Evolutionary conservation across 1,140 invertebrate genomes (phyloP).

Genomic region (Nomia melanderi): DNA sequence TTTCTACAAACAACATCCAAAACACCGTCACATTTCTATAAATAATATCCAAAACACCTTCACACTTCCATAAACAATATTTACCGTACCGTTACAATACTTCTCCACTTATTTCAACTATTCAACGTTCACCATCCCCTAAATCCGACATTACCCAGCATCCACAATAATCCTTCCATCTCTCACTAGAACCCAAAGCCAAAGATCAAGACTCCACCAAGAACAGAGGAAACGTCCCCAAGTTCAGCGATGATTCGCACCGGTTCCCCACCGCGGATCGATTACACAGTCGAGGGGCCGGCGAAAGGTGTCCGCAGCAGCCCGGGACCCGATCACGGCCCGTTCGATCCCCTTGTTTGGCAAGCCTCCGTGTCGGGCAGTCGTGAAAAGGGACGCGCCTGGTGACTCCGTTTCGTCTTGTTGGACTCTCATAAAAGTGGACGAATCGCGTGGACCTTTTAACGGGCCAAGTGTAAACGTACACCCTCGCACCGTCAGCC

Average conservation of each 20-base stretch:
- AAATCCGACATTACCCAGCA: too few relatives aligned
- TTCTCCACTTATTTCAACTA: too few relatives aligned
- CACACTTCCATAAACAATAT: too few relatives aligned
- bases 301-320: conserved; percentile 17
- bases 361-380: neutral
- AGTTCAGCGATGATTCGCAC: neutral
- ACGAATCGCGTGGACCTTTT: conserved; percentile 40
- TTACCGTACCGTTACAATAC: too few relatives aligned
- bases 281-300: conserved; percentile 12
- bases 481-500: neutral
- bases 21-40: too few relatives aligned
- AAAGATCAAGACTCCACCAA: too few relatives aligned
- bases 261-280: neutral
- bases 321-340: neutral
- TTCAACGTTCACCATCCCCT: too few relatives aligned
- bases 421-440: conserved; percentile 33
- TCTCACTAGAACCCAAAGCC: neutral
- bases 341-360: conserved; percentile 32
- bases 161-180: too few relatives aligned
- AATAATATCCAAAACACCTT: too few relatives aligned
- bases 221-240: neutral
- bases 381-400: neutral
- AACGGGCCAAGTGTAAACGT: conserved; percentile 42
- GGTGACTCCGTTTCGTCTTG: conserved; percentile 42
- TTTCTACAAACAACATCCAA: too few relatives aligned